phyloP scores from a whole-genome alignment of 92 coral and sea anemone species.

The Muricea muricata region DNA sequence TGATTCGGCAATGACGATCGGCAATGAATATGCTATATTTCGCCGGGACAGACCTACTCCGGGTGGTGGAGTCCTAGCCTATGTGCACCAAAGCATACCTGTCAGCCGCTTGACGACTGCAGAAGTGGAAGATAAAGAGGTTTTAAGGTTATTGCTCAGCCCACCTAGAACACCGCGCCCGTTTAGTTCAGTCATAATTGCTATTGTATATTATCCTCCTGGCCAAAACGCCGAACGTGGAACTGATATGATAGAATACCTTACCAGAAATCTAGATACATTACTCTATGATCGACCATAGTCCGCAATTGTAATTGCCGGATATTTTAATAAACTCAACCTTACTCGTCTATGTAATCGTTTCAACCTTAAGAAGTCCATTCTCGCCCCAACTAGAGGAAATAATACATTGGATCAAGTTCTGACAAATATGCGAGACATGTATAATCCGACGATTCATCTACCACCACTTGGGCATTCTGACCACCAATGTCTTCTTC shows the following conservation, averaged over 20 bases:
- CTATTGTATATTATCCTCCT: slow-evolving; percentile 32
- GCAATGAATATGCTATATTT: not conserved
- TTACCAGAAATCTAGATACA: not conserved
- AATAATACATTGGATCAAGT: too few species aligned
- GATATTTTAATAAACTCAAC: too few species aligned
- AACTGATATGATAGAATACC: slow-evolving; percentile 16
- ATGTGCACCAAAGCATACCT: not conserved
- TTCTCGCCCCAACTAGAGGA: too few species aligned
- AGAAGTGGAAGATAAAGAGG: slow-evolving; percentile 44
- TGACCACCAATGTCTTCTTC: slow-evolving; percentile 2
- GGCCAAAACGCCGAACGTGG: slow-evolving; percentile 30
- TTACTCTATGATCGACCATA: not conserved
- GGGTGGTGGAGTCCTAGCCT: slow-evolving; percentile 32
- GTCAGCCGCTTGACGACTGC: not conserved
- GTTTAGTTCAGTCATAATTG: slow-evolving; percentile 14
- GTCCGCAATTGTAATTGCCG: not conserved
- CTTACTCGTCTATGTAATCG: too few species aligned
- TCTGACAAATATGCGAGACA: too few species aligned
- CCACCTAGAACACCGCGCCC: slow-evolving; percentile 40
- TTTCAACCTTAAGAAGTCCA: too few species aligned
- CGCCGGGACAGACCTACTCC: slow-evolving; percentile 20
- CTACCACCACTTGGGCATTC: not conserved
- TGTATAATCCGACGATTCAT: too few species aligned
- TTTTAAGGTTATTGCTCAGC: slow-evolving; percentile 36
- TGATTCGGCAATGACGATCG: slow-evolving; percentile 23